Base-by-base conservation (phyloP, 53 echinoderm and acorn worm genomes). In the Actinopyga echinites region DNA sequence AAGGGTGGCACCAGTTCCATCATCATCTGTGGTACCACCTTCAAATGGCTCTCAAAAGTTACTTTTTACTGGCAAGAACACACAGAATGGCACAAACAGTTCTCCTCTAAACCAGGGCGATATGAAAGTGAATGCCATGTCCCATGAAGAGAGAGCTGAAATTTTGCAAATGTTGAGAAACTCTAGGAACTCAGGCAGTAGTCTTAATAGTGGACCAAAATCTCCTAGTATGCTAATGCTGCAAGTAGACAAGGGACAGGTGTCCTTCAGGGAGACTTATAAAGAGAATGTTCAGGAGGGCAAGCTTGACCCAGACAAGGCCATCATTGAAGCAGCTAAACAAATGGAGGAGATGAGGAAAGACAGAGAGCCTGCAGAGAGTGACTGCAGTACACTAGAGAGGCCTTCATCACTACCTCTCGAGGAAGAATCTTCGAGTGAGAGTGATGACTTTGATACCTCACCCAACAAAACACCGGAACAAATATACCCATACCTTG, bases 321-420 rank as follows among this genome's bases (percentile, higher is more conserved):
- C 96, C 25, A 96, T 96, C 74, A 96, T 96, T 40, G 83, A 89
- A 29, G 96, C 96, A 56, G 96, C 96, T 12, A 88, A 84, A 34
- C 74, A 89, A 73, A 59, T 96, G 59, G 93, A 93, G 68, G 79
- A 93, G 20, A 79, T 84, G 64, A 58, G 79, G 21, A 80, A 8
- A 64, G 81, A 57, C 31, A 52, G 36, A 26, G 85, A 73, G 21
- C 21, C 31, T 13, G 30, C 32, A 21, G 40, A 82, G 25, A 42
- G 5, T 6, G 84, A 84, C 21, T 56, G 24, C 17, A 42, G 40
- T 36, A 56, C 30, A 55, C 8, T 80, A 30, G 40, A 36, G 29
- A 59, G 40, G 15, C 60, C 60, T 25, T 61, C 81, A 33, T 37
- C 40, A 10, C 29, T 80, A 23, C 81, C 40, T 2, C 36, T 59